Conservation (phyloP, 2,888 invertebrate species). For the Ichneumoninae sp. region DNA sequence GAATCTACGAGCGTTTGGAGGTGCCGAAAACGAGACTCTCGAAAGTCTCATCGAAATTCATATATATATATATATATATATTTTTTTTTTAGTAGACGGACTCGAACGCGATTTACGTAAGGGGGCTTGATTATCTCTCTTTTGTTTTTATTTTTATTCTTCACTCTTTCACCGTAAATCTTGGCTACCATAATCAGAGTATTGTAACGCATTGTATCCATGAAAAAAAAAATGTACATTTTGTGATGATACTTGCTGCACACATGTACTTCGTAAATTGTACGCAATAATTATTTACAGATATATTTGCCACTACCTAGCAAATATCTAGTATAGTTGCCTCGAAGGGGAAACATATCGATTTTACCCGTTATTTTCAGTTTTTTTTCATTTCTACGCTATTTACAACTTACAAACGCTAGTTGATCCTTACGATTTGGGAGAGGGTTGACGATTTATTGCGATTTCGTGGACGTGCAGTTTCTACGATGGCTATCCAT, state of each 20-base stretch:
- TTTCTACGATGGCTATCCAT: constrained; percentile 71
- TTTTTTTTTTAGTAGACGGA: constrained; percentile 36
- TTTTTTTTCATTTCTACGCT: constrained; percentile 25
- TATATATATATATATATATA: background rate
- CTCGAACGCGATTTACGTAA: constrained; percentile 57
- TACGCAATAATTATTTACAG: constrained; percentile 63
- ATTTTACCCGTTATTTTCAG: constrained; percentile 15
- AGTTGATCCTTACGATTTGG: constrained; percentile 50
- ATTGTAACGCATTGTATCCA: constrained; percentile 56
- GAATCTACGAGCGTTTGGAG: constrained; percentile 28
- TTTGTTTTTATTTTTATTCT: constrained; percentile 19
- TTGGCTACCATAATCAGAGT: constrained; percentile 59
- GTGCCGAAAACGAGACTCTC: constrained; percentile 1
- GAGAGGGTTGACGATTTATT: constrained; percentile 24
- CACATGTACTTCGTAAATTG: constrained; percentile 44
- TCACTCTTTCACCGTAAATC: constrained; percentile 32
- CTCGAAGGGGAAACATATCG: background rate
- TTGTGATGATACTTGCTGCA: constrained; percentile 51
- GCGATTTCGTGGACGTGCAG: constrained; percentile 19
- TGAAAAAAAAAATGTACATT: constrained; percentile 54
- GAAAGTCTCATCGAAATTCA: constrained; percentile 16
- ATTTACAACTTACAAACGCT: constrained; percentile 62
- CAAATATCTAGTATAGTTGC: constrained; percentile 38
- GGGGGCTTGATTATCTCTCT: constrained; percentile 22
- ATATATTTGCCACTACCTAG: constrained; percentile 47